phyloP scores from a whole-genome alignment of 2,797 vertebrate species.

The Caiman crocodilus region DNA sequence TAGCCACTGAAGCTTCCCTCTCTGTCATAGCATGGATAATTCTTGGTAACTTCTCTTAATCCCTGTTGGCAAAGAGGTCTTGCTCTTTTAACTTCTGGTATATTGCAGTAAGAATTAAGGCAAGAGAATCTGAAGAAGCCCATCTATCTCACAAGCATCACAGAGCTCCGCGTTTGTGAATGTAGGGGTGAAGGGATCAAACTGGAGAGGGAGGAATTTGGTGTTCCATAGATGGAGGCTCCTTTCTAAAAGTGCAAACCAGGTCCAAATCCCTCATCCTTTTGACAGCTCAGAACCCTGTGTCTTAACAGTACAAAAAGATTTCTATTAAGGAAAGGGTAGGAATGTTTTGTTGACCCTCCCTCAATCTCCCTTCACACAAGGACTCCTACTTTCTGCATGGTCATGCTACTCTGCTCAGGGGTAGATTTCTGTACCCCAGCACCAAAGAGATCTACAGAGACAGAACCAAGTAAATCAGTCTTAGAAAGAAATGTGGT shows the following conservation, averaged over 20 bases:
- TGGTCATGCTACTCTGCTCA: rapidly evolving
- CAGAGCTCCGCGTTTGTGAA: neutral
- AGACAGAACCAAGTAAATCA: neutral
- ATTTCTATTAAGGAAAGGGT: neutral
- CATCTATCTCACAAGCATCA: neutral
- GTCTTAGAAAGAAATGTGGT: neutral
- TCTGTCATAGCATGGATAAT: neutral
- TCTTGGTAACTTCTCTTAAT: neutral
- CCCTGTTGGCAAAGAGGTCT: neutral
- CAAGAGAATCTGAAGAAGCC: neutral
- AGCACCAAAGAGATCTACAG: rapidly evolving
- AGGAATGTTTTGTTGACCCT: rapidly evolving
- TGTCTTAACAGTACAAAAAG: neutral
- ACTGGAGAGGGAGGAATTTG: neutral
- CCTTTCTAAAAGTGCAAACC: neutral
- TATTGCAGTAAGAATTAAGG: neutral
- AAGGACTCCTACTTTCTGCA: rapidly evolving
- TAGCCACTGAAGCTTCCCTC: neutral
- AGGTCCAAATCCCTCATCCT: neutral
- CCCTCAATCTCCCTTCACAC: neutral
- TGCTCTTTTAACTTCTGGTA: neutral
- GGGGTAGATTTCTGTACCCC: rapidly evolving
- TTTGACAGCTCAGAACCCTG: neutral
- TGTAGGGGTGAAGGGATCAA: neutral
- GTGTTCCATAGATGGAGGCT: no score